Evolutionary conservation across 2,797 vertebrate genomes (phyloP).

Genomic region (Microchirus variegatus): DNA sequence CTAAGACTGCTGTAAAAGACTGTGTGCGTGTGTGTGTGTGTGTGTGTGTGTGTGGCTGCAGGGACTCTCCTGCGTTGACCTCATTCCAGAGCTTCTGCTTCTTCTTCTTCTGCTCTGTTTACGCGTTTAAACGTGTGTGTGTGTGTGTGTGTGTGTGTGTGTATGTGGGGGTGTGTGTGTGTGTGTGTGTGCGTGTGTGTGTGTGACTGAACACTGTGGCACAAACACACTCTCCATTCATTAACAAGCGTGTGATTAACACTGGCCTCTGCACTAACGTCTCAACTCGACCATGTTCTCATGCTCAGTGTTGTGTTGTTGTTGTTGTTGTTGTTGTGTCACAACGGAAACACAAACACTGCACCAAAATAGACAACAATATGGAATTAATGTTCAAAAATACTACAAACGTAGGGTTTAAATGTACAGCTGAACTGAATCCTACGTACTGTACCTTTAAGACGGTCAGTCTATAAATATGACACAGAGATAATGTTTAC

Average conservation of each 20-base stretch:
- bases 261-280: slow-evolving; percentile 26
- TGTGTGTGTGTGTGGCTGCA: slow-evolving; percentile 47
- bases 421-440: too few relatives aligned
- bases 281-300: slow-evolving; percentile 19
- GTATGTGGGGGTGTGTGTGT: slow-evolving; percentile 26
- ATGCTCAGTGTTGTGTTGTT: slow-evolving; percentile 17
- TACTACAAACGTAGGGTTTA: too few relatives aligned
- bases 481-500: too few relatives aligned
- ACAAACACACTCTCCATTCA: slow-evolving; percentile 8
- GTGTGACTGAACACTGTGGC: slow-evolving; percentile 25
- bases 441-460: too few relatives aligned
- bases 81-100: slow-evolving; percentile 64
- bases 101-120: slow-evolving; percentile 41
- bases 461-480: too few relatives aligned
- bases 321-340: slow-evolving; percentile 17
- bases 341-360: slow-evolving; percentile 14
- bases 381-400: too few relatives aligned
- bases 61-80: slow-evolving; percentile 69
- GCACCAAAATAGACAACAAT: neutral
- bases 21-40: slow-evolving; percentile 11
- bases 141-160: slow-evolving; percentile 13
- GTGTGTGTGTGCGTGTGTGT: slow-evolving; percentile 23
- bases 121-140: slow-evolving; percentile 33
- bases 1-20: too few relatives aligned
- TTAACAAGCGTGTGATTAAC: slow-evolving; percentile 41